Evolutionary conservation across 2,113 vertebrate genomes (phyloP).

Genomic region (Sphyrna mokarran): DNA sequence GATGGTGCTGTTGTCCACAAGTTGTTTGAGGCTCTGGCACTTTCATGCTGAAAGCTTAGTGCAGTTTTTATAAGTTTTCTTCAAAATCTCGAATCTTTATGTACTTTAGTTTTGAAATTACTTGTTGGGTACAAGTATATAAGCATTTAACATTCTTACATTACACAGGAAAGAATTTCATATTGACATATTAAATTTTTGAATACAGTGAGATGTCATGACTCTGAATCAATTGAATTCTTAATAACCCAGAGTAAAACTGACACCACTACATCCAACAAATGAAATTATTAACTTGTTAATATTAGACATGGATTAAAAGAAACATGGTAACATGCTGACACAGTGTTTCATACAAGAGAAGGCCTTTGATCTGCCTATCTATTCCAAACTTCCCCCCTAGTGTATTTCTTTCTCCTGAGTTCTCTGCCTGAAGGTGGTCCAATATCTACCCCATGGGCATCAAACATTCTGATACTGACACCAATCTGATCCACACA

Average conservation of each 20-base stretch:
- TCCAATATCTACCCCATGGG: no score
- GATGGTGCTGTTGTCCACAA: constrained; percentile 24
- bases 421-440: no score
- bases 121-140: background rate
- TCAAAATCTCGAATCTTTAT: background rate
- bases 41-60: background rate
- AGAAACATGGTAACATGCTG: background rate
- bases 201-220: background rate
- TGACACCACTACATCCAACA: background rate
- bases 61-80: background rate
- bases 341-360: no score
- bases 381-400: no score
- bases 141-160: background rate
- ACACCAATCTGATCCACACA: no score
- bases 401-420: no score
- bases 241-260: background rate
- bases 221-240: background rate
- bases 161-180: background rate
- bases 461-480: no score
- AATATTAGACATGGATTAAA: background rate
- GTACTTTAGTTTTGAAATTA: background rate
- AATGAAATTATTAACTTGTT: background rate
- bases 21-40: background rate
- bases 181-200: background rate
- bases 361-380: no score